Evolutionary conservation across 2,888 invertebrate species (phyloP), one percentile per base, ranked within the genome.

Genomic region (Alcis repandata): DNA sequence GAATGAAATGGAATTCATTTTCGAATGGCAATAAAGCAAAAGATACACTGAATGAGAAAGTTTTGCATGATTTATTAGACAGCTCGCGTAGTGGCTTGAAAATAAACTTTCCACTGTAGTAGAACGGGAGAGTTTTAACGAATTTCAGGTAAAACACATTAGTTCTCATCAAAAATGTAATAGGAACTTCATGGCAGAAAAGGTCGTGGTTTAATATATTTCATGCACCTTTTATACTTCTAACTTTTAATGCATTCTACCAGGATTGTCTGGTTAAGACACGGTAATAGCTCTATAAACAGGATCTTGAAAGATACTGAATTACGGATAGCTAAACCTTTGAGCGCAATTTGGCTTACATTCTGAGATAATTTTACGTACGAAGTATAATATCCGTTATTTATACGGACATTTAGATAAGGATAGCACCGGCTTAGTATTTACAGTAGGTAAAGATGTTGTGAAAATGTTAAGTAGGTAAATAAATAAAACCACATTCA

Each of bases 51-150:
- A 54, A 63, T 58, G 54, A n/a, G 32, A 62, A 59, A 56, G 52
- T 53, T 46, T 45, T 59, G 52, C 45, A 63, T 65, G 68, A 65
- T 65, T 68, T 62, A 68, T 65, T 61, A 49, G 62, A 65, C 62
- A 63, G 62, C 59, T 56, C 45, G 45, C 27, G 22, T 57, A 59
- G 61, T 59, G 59, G 54, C 20, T 67, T 46, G 46, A n/a, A 48
- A 41, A 38, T 22, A 67, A 62, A 56, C 49, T 67, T 66, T 59
- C 32, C 15, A 15, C 32, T 11, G 33, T 49, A 33, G 17, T 20
- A 15, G 27, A 22, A 22, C 32, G 52, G 8, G 40, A 41, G 20
- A 36, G 20, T 38, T 54, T 33, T 20, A 27, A 41, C 45, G 15
- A 36, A 52, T 46, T 36, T 48, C 45, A 32, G 61, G 51, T 33